Base-by-base conservation (phyloP, 2,888 invertebrate genomes). In the Tenthredo amoena region DNA sequence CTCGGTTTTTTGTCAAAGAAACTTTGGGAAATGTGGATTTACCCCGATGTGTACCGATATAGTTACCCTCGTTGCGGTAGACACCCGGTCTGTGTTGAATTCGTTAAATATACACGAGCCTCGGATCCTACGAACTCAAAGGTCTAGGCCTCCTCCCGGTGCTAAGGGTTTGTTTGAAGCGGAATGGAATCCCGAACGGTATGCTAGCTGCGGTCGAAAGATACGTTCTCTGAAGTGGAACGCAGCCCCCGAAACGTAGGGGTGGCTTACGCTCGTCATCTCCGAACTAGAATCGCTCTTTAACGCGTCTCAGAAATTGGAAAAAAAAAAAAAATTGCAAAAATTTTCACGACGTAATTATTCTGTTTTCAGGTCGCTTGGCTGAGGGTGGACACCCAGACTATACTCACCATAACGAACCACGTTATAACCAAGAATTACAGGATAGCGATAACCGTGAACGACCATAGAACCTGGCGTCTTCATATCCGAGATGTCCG, bases 351-450 rank as follows among this genome's bases (percentile, higher is more conserved):
- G 37, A 2, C 6, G 15, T 37, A 37, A n/a, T 74, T 21, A 74
- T n/a, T 55, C 15, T 77, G 0, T 5, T 55, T 86, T 71, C 94
- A 98, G 98, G 97, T 98, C 91, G 98, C 98, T 91, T 98, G 98
- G 98, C 95, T 98, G 86, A 96, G 97, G 87, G 98, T 98, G 85
- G 98, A 98, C 94, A 98, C 98, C 58, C 98, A 98, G 93, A 98
- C 98, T 10, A 97, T 98, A 90, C 95, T 98, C 89, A 98, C 98
- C 71, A 98, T 98, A 91, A 97, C 97, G 87, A 96, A 96, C 90
- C 97, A 98, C 94, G 97, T 98, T 92, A 98, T 98, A 93, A 98
- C 98, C 86, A 97, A 98, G 94, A 98, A 98, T 94, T 97, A 98
- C 94, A 95, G 98, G 89, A 97, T 98, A 92, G 96, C 96, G 89